phyloP scores from a whole-genome alignment of 2,113 vertebrate species.

The Oryzias woworae region DNA sequence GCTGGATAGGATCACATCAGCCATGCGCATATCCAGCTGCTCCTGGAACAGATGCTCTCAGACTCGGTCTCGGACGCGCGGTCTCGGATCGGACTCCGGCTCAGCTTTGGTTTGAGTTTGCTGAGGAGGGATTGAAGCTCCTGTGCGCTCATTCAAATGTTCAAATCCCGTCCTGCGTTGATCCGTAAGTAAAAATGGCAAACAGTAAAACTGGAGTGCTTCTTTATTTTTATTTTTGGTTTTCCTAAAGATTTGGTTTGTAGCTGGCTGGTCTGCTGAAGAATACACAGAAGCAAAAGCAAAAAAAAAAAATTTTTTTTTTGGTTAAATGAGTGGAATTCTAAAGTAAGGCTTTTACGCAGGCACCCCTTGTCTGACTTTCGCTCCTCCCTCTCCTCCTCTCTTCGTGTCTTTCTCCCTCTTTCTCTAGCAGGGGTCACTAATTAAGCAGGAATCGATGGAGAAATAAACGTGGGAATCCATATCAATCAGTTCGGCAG shows the following conservation, averaged over 20 bases:
- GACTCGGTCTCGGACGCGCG: constrained; percentile 29
- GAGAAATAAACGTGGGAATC: constrained; percentile 67
- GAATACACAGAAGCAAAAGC: constrained; percentile 25
- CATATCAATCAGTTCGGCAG: constrained; percentile 55
- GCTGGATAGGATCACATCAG: constrained; percentile 3
- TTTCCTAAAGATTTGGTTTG: constrained; percentile 63
- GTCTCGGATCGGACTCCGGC: constrained; percentile 5
- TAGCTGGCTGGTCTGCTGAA: constrained; percentile 63
- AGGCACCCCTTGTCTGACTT: constrained; percentile 62
- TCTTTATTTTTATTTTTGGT: constrained; percentile 66
- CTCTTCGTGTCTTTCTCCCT: constrained; percentile 31
- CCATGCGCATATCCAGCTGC: constrained; percentile 32
- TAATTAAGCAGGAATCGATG: constrained; percentile 74
- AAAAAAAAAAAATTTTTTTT: constrained; percentile 35
- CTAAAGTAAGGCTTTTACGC: constrained; percentile 66
- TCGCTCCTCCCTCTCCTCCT: constrained; percentile 67
- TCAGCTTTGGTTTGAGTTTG: constrained; percentile 66
- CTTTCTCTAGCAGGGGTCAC: constrained; percentile 65
- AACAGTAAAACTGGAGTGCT: constrained; percentile 28
- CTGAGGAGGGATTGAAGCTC: constrained; percentile 23
- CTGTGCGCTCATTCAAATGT: constrained; percentile 54
- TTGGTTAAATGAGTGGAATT: constrained; percentile 60
- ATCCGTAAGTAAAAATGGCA: neutral
- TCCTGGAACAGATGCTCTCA: constrained; percentile 58
- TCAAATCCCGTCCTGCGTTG: constrained; percentile 30